Base-by-base conservation (phyloP, 2,113 vertebrate species). In the Corynorhinus townsendii region DNA sequence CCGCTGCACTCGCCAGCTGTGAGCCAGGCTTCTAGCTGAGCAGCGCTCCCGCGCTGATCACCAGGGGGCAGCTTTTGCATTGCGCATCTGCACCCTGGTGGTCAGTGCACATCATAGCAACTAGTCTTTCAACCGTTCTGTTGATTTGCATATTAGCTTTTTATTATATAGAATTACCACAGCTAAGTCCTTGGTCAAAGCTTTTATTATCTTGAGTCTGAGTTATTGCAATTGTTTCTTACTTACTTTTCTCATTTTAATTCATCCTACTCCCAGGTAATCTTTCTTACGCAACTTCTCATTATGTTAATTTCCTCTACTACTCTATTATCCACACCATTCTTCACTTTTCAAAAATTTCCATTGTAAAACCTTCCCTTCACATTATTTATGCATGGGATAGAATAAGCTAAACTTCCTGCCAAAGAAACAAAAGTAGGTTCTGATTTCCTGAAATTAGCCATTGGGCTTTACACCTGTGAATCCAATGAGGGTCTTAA, bases 121-220 rank as follows among this genome's bases (percentile, higher is more conserved):
- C 24, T 11, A 11, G 24, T 59, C 1, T 0, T 59, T 26, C 22
- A 1, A 7, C 24, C 1, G 8, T 62, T 62, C 4, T 1, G 56
- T 62, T 4, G 1, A 62, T 62, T 28, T 62, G 59, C 59, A 62
- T 62, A 62, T 62, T 62, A 62, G 10, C 26, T 26, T 62, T 28
- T 62, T 62, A 28, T 62, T 62, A 62, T 5, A 28, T 62, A 62
- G 59, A 3, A 62, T 79, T 86, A 72, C 0, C 35, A 69, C 1
- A 80, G 17, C 20, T 84, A 87, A 84, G 7, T 66, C 49, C 38
- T 75, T 38, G 1, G 43, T 52, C 35, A 71, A 66, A 43, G 22
- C 12, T 87, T 56, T 88, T 54, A 77, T 71, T 33, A 49, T 40
- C 45, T 89, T 59, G 7, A 72, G 3, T 35, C 9, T 86, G 26